A percentile compares a stretch with the other conserved stretches of the same genome.
phyloP scores from a whole-genome alignment of 1,140 invertebrate species.

The Trichonephila inaurata region DNA sequence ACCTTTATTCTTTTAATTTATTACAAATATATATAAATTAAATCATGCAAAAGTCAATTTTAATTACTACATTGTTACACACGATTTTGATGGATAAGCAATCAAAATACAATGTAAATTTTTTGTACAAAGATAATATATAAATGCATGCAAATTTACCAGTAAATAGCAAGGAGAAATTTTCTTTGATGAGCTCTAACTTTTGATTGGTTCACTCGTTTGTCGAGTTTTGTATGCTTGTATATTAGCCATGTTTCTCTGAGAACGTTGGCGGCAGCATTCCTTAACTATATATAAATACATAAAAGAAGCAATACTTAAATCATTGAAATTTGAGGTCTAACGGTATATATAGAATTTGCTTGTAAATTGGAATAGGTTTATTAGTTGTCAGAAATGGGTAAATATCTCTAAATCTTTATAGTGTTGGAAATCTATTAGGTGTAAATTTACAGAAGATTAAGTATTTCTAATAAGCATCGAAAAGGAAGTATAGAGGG shows the following conservation, averaged over 20 bases:
- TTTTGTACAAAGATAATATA: neutral
- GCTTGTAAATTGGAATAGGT: neutral
- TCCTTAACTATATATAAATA: slow-evolving; percentile 92
- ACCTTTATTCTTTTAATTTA: too few species aligned
- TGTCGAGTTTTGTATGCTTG: slow-evolving; percentile 99
- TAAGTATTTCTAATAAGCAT: too few species aligned
- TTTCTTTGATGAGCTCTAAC: slow-evolving; percentile 99
- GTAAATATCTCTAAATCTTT: too few species aligned
- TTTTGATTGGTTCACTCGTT: slow-evolving; percentile 96
- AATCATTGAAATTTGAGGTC: neutral
- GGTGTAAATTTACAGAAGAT: too few species aligned
- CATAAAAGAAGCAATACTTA: neutral
- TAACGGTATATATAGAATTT: neutral
- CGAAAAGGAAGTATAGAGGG: neutral
- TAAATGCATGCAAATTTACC: slow-evolving; percentile 88
- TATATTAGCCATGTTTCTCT: slow-evolving; percentile 99
- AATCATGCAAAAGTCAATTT: neutral
- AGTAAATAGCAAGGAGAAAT: slow-evolving; percentile 99
- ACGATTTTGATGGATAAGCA: too few species aligned
- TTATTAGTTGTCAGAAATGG: too few species aligned
- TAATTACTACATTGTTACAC: neutral
- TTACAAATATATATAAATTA: neutral
- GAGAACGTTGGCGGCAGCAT: slow-evolving; percentile 99
- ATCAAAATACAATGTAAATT: too few species aligned
- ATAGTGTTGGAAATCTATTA: too few species aligned